Evolutionary conservation across 2,797 vertebrate genomes (phyloP).

Genomic region (Lacerta agilis): DNA sequence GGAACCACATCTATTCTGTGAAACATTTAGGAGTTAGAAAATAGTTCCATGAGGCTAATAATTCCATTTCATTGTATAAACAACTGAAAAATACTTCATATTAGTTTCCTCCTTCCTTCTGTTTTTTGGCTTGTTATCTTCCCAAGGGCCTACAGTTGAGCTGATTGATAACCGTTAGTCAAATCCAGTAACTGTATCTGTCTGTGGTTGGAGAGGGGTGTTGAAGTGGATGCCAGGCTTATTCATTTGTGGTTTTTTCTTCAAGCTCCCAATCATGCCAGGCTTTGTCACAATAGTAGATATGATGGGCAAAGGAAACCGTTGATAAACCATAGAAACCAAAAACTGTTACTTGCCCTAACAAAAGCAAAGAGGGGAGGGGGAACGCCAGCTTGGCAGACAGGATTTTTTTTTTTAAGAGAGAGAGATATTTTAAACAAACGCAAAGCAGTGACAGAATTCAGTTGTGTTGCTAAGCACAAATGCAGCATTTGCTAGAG

Average conservation of each 20-base stretch:
- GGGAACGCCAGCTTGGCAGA: conserved; percentile 17
- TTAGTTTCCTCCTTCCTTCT: conserved; percentile 58
- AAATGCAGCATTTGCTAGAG: conserved; percentile 27
- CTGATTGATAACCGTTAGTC: conserved; percentile 83
- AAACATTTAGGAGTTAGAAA: conserved; percentile 32
- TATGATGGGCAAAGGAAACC: conserved; percentile 79
- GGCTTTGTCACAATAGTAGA: conserved; percentile 77
- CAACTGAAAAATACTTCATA: conserved; percentile 20
- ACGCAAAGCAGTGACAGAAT: neutral
- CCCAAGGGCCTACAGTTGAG: conserved; percentile 74
- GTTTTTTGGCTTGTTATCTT: conserved; percentile 55
- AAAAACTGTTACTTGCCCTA: conserved; percentile 77
- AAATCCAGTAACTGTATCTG: conserved; percentile 79
- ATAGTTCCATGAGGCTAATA: conserved; percentile 29
- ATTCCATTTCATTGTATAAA: conserved; percentile 34
- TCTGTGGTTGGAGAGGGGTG: conserved; percentile 82
- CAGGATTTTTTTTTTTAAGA: neutral
- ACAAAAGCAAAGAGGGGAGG: conserved; percentile 59
- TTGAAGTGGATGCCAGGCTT: conserved; percentile 73
- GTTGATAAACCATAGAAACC: conserved; percentile 81
- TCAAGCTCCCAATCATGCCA: conserved; percentile 79
- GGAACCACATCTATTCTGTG: neutral
- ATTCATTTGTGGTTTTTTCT: conserved; percentile 82
- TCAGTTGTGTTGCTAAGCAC: conserved; percentile 26
- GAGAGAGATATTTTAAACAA: conserved; percentile 39